A percentile compares a stretch with the other conserved stretches of the same genome.
phyloP scores from a whole-genome alignment of 2,113 vertebrate species.

The Planiliza haematocheilus region DNA sequence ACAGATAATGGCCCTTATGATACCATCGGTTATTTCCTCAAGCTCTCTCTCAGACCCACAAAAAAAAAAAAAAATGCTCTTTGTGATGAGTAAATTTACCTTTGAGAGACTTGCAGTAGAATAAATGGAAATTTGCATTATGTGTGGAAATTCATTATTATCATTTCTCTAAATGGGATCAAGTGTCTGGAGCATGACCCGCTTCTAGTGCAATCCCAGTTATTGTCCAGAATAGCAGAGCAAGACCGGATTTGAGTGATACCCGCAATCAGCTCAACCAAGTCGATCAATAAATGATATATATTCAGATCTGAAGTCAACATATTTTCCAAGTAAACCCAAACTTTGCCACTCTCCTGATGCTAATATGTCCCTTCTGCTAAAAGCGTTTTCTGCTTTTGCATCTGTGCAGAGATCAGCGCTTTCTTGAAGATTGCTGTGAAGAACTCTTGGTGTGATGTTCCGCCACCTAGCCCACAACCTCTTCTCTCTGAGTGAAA shows the following conservation, averaged over 20 bases:
- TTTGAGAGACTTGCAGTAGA: neutral
- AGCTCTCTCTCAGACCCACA: too few relatives aligned
- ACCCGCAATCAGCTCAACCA: too few relatives aligned
- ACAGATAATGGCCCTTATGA: too few relatives aligned
- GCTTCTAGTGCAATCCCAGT: too few relatives aligned
- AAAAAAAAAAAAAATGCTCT: too few relatives aligned
- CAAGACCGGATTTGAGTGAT: too few relatives aligned
- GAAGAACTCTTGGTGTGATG: conserved; percentile 28
- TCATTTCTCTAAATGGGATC: too few relatives aligned
- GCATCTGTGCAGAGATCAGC: conserved; percentile 12
- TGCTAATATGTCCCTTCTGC: too few relatives aligned
- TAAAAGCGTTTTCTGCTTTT: neutral
- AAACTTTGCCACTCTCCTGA: neutral
- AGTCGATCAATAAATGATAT: conserved; percentile 2
- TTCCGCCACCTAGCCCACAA: neutral
- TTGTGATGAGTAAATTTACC: too few relatives aligned
- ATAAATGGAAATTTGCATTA: neutral
- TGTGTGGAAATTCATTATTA: neutral
- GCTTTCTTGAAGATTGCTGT: conserved; percentile 16
- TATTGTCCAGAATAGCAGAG: too few relatives aligned
- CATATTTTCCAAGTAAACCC: neutral
- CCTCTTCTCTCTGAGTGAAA: conserved; percentile 22
- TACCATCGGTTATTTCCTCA: too few relatives aligned
- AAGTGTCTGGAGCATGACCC: too few relatives aligned
- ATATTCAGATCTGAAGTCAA: neutral